These are phyloP conservation scores for Platalea minor DNA, from an alignment of 2,797 vertebrate genomes.

Conservation along the genomic window DNA sequence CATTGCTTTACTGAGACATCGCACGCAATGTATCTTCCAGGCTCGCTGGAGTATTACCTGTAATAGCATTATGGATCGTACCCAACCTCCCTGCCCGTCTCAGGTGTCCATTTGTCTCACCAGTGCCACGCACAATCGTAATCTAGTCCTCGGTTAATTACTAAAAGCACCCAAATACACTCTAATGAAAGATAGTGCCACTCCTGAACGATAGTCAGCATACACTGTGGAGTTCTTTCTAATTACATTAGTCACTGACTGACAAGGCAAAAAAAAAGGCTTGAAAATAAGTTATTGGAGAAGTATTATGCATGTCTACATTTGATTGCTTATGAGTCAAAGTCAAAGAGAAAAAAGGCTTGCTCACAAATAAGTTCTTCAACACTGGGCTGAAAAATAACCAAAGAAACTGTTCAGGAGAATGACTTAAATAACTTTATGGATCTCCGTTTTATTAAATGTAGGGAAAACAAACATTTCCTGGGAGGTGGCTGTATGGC, in stretches of 20 bases:
- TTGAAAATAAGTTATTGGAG: not conserved
- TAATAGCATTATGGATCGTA: not conserved
- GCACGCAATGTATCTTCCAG: not conserved
- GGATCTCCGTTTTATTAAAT: not conserved
- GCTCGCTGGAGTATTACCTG: not conserved
- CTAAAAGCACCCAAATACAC: not conserved
- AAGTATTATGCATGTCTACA: not conserved
- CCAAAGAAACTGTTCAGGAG: not conserved
- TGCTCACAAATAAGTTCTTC: not conserved
- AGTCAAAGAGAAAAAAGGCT: not conserved
- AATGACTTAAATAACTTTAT: not conserved
- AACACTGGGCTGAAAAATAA: not conserved
- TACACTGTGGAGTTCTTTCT: not conserved
- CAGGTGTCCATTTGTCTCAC: not conserved
- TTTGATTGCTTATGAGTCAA: not conserved
- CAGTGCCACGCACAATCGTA: not conserved
- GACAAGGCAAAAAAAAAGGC: not conserved
- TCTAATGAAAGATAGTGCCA: not conserved
- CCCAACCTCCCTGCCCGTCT: not conserved
- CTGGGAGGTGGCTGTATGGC: not conserved
- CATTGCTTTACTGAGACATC: not conserved
- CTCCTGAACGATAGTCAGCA: not conserved
- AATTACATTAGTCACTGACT: not conserved
- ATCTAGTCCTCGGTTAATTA: not conserved
- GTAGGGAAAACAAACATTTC: not conserved